Evolutionary conservation across 2,113 vertebrate genomes (phyloP), one percentile per base, ranked within the genome.

Genomic region (Brachyistius frenatus): DNA sequence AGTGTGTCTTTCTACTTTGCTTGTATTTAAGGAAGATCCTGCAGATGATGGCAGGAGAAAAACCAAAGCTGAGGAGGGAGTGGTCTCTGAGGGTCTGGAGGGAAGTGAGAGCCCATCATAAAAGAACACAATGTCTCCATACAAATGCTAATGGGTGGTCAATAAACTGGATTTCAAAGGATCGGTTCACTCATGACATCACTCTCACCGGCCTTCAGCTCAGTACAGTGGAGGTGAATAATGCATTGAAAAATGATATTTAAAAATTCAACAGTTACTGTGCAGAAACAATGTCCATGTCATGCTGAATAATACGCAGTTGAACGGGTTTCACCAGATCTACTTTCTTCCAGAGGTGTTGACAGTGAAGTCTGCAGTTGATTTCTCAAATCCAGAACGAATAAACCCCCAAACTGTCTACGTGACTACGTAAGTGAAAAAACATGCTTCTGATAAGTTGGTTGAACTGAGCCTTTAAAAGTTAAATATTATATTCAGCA

Each of bases 121-220:
- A 52, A 44, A 11, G 10, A 57, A 7, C 35, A 7, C 65, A 58
- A 52, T 49, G 60, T 64, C 54, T 57, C 60, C 41, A 47, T 71
- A 47, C 36, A 57, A 50, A 66, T 79, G 68, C 66, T 66, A 72
- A 79, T 79, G 61, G 72, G 11, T 39, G 4, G 11, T 36, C 61
- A 54, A 16, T 67, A 77, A 54, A 53, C 36, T 57, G 49, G 5
- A 35, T 55, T 78, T 57, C 60, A 78, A 70, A 70, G 66, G 39
- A 37, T 4, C 11, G 16, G 36, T 15, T 69, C 44, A 47, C 67
- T 33, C 50, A 36, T 16, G 49, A 69, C 44, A 37, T 31, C 30
- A 56, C 39, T 5, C 11, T 57, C 35, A 15, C 41, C 2, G 44
- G 7, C 49, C 32, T 4, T 58, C 15, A 33, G 10, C 44, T 23